Evolutionary conservation across 2,113 vertebrate species (phyloP).

Genomic region (Hippolais icterina): DNA sequence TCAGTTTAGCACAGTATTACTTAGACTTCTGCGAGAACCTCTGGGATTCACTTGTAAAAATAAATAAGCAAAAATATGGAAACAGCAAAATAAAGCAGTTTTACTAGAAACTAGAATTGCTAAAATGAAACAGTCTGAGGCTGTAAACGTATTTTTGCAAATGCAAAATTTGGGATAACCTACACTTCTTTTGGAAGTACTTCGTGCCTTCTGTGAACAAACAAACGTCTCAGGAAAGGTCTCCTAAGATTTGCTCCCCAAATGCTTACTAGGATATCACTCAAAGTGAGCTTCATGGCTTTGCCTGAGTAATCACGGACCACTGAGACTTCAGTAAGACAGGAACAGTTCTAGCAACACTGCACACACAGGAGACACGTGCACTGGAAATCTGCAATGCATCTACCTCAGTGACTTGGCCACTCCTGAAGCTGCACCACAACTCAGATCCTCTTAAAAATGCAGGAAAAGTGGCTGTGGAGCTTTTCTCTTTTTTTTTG

Average conservation of each 20-base stretch:
- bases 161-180: neutral
- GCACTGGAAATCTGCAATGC: neutral
- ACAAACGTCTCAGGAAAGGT: neutral
- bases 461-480: neutral
- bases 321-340: neutral
- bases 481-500: neutral
- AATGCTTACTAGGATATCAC: neutral
- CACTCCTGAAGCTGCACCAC: neutral
- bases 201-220: neutral
- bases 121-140: neutral
- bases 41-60: neutral
- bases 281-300: neutral
- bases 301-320: neutral
- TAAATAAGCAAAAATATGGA: neutral
- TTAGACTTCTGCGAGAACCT: rapidly evolving
- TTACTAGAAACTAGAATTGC: neutral
- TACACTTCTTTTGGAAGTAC: neutral
- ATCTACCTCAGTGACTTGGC: neutral
- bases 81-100: neutral
- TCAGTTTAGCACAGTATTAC: neutral
- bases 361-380: rapidly evolving
- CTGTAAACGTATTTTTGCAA: neutral
- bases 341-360: neutral
- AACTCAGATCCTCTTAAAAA: neutral
- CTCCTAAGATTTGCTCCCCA: neutral